Conservation (phyloP, 2,888 invertebrate genomes). For the Rhabditoides inermis region DNA sequence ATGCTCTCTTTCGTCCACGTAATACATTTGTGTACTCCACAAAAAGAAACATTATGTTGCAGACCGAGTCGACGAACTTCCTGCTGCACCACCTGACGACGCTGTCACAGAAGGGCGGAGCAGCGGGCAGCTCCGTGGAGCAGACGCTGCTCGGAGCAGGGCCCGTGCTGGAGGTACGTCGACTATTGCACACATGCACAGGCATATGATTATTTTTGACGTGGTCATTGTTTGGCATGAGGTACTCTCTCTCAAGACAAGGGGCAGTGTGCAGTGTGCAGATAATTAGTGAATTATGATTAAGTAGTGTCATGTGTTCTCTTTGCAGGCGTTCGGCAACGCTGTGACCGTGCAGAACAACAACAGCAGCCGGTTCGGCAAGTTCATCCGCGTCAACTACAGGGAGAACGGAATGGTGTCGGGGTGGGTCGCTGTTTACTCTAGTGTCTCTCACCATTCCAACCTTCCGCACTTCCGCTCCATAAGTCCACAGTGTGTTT, state of each 20-base stretch:
- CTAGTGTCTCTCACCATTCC: background rate
- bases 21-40: background rate
- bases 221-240: no score
- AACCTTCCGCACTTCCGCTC: background rate
- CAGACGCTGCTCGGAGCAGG: constrained; percentile 91
- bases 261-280: no score
- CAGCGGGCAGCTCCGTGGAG: constrained; percentile 87
- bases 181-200: constrained; percentile 4
- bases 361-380: constrained; percentile 91
- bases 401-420: constrained; percentile 97
- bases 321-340: constrained; percentile 79
- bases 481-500: no score
- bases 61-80: constrained; percentile 92
- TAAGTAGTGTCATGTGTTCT: no score
- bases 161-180: constrained; percentile 73
- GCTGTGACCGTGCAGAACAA: constrained; percentile 95
- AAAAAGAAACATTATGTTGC: no score
- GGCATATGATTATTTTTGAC: no score
- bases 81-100: constrained; percentile 87
- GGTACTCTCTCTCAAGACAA: no score
- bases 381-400: constrained; percentile 94
- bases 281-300: no score
- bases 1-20: background rate
- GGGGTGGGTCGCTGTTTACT: constrained; percentile 61
- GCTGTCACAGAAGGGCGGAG: constrained; percentile 78